A percentile compares a stretch with the other conserved stretches of the same genome.
These are phyloP conservation scores for Cataglyphis albicans DNA, from an alignment of 2,888 invertebrate genomes.

Conservation along the genomic window DNA sequence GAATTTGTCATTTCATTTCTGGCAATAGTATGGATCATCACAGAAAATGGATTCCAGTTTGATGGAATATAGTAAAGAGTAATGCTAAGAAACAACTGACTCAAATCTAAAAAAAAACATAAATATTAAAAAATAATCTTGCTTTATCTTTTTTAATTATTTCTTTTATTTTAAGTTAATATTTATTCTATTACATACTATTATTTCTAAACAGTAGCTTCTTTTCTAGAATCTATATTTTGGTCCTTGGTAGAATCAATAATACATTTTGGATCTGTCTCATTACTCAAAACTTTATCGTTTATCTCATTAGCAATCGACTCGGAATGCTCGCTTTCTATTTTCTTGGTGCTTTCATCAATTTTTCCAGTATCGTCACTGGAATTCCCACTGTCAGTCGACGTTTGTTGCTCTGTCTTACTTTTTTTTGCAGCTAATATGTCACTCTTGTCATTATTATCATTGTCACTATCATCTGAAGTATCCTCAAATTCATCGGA, in stretches of 20 bases:
- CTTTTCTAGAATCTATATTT: background rate
- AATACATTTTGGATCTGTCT: background rate
- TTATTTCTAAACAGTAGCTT: background rate
- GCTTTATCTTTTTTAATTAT: background rate
- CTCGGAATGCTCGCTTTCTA: conserved; percentile 4
- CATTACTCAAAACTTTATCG: background rate
- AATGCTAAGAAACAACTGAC: background rate
- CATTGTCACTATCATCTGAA: conserved; percentile 49
- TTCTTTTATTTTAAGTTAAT: background rate
- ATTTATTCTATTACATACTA: background rate
- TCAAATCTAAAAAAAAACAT: background rate
- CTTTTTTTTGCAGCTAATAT: conserved; percentile 22
- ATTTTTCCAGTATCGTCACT: conserved; percentile 64
- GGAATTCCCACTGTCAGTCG: conserved; percentile 71
- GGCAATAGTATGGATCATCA: conserved; percentile 45
- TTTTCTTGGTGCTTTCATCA: background rate
- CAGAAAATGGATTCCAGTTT: background rate
- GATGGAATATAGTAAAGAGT: background rate
- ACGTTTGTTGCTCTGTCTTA: conserved; percentile 40
- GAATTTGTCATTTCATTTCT: conserved; percentile 22
- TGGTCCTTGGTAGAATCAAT: background rate
- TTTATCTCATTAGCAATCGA: background rate
- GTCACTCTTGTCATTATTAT: conserved; percentile 70
- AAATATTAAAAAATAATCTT: conserved; percentile 5
- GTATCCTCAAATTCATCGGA: conserved; percentile 79